Base-by-base conservation (phyloP, 1,140 invertebrate genomes). In the Pogonomyrmex californicus region DNA sequence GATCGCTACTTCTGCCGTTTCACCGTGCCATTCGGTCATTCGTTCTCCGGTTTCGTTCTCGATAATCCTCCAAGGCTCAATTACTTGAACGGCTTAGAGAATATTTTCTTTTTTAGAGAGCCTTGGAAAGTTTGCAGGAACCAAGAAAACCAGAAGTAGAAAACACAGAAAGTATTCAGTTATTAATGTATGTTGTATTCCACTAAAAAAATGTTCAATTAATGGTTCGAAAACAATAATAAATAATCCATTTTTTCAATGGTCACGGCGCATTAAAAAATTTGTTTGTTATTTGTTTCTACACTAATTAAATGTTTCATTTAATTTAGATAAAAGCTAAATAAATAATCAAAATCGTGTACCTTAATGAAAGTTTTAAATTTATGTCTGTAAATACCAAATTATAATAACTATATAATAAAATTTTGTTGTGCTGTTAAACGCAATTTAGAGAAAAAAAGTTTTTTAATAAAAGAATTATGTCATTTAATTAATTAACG, bases 1-100 rank as follows among this genome's bases (percentile, higher is more conserved):
- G 41, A 81, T 30, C 51, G 33, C 41, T 76, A 70, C 41, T 75
- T 78, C 36, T 51, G 58, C 75, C 47, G 66, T 87, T 87, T 89
- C 33, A 14, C 41, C 38, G 60, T 23, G 17, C 56, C 51, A 44
- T 65, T 63, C 33, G 78, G 70, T 71, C 51, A 23, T 71, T 71
- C 9, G 66, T 82, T 73, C 54, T 17, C 23, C 4, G 33, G 17
- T 44, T 41, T 5, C 49, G 23, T 85, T 73, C 79, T 81, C 66
- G 62, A 87, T 86, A 51, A 38, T 63, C 38, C 44, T 62, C 77
- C 58, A 3, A 65, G 54, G 41, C n/a, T 58, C 51, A 62, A 30
- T 23, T 41, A 78, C 51, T 14, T 75, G 38, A 77, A 78, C 44
- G 17, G 12, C 76, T 71, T 58, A 85, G 23, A 62, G 51, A 66